phyloP scores from a whole-genome alignment of 1,140 invertebrate genomes.

The Acyrthosiphon pisum region DNA sequence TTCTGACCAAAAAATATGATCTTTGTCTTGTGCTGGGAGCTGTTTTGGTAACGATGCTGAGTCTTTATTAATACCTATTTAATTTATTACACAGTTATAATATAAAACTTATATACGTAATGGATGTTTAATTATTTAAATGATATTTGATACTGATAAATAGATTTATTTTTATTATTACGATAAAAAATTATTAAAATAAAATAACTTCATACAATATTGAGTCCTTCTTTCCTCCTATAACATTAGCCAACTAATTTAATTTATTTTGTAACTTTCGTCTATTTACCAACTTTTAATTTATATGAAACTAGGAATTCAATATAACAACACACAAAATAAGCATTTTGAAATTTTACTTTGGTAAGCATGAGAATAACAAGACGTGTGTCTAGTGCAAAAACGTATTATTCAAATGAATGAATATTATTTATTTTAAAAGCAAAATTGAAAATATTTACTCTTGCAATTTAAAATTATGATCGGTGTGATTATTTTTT shows the following conservation, averaged over 20 bases:
- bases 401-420: background rate
- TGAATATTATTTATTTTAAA: constrained; percentile 6
- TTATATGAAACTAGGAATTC: background rate
- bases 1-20: too few species aligned
- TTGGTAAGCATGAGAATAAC: background rate
- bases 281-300: background rate
- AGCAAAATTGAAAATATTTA: background rate
- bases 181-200: too few species aligned
- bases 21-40: too few species aligned
- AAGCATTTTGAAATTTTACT: background rate
- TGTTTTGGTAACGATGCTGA: too few species aligned
- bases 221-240: background rate
- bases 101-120: too few species aligned
- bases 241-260: background rate
- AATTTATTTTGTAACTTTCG: background rate
- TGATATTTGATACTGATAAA: too few species aligned
- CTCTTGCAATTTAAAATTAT: constrained; percentile 5
- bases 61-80: too few species aligned
- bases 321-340: background rate
- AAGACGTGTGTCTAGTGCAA: background rate
- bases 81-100: too few species aligned
- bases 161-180: too few species aligned
- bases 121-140: too few species aligned
- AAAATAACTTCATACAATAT: too few species aligned
- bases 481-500: background rate